Conservation (phyloP, 92 coral and sea anemone genomes). For the Epizoanthus rinbou region DNA sequence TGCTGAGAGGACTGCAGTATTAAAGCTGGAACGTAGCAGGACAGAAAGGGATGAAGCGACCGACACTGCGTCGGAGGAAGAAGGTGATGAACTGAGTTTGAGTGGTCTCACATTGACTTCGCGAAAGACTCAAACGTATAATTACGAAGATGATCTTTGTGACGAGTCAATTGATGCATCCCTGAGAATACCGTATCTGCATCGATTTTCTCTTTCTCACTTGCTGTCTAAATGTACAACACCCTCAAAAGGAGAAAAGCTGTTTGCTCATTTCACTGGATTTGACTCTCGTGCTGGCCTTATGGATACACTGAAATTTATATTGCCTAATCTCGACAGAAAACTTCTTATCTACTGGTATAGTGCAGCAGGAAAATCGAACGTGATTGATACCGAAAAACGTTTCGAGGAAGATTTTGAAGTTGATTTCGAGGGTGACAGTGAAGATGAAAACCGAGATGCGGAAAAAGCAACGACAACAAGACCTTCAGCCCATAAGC, state of each 20-base stretch:
- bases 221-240: slow-evolving; percentile 53
- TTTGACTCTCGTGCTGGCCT: slow-evolving; percentile 43
- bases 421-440: background rate
- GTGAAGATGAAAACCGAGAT: slow-evolving; percentile 19
- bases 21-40: slow-evolving; percentile 37
- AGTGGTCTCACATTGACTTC: slow-evolving; percentile 27
- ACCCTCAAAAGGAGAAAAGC: slow-evolving; percentile 43
- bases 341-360: slow-evolving; percentile 46
- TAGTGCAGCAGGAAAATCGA: background rate
- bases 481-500: slow-evolving; percentile 50
- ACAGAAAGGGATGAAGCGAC: slow-evolving; percentile 48
- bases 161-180: slow-evolving; percentile 7
- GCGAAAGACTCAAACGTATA: slow-evolving; percentile 53
- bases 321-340: slow-evolving; percentile 51
- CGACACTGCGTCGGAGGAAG: slow-evolving; percentile 48
- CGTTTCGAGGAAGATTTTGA: slow-evolving; percentile 27
- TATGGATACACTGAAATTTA: slow-evolving; percentile 30
- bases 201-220: slow-evolving; percentile 47
- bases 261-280: slow-evolving; percentile 55
- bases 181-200: slow-evolving; percentile 47
- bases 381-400: slow-evolving; percentile 48
- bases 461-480: slow-evolving; percentile 2
- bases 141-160: slow-evolving; percentile 52
- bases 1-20: too few relatives aligned
- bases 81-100: slow-evolving; percentile 40